Percentiles rank a stretch among this genome's conserved stretches.
These are phyloP conservation scores for Aporophyla nigra DNA, from an alignment of 2,888 invertebrate genomes.

Conservation along the genomic window DNA sequence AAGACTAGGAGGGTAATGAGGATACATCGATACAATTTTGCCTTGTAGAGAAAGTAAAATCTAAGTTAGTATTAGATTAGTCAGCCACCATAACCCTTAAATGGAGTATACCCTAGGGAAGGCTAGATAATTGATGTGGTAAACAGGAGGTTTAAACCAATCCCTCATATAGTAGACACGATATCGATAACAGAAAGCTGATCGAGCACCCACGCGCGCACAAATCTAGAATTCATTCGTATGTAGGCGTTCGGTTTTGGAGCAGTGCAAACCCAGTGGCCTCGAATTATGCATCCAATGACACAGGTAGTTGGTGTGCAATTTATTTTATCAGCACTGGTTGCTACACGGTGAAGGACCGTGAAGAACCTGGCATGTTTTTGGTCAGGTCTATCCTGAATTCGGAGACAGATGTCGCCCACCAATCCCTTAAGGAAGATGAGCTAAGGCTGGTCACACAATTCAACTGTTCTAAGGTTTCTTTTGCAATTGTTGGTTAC, in stretches of 20 bases:
- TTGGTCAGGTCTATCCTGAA: not conserved
- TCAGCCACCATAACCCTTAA: not conserved
- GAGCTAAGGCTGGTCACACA: no score
- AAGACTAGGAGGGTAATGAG: no score
- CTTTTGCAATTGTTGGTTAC: no score
- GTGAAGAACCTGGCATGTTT: not conserved
- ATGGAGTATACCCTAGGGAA: not conserved
- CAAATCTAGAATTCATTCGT: not conserved
- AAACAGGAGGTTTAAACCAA: not conserved
- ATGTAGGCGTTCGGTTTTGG: not conserved
- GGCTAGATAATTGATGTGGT: not conserved
- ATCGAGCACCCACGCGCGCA: not conserved
- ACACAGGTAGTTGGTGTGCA: not conserved
- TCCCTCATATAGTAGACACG: not conserved
- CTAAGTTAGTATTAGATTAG: not conserved
- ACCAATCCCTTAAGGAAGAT: not conserved
- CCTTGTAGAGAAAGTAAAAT: not conserved
- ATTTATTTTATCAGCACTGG: not conserved
- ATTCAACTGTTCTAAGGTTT: no score
- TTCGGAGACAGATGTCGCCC: not conserved
- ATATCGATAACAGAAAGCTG: not conserved
- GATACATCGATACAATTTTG: not conserved
- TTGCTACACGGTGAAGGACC: not conserved
- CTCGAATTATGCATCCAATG: not conserved
- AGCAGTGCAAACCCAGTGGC: not conserved